A percentile compares a stretch with the other conserved stretches of the same genome.
These are phyloP conservation scores for Calyptommatus sinebrachiatus DNA, from an alignment of 2,113 vertebrate species.

Conservation along the genomic window DNA sequence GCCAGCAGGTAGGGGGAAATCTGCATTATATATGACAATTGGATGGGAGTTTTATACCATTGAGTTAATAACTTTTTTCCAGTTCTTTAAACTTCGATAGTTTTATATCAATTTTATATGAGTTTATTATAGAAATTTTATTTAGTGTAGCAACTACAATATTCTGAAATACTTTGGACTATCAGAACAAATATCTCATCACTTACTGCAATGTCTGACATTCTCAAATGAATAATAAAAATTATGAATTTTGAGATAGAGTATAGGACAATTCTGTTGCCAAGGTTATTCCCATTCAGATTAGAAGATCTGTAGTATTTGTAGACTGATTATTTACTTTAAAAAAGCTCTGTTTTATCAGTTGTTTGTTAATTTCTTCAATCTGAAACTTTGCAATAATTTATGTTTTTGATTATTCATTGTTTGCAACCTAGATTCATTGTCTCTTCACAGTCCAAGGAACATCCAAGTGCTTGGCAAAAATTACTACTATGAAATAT, in stretches of 20 bases:
- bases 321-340: too few relatives aligned
- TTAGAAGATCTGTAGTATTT: too few relatives aligned
- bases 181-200: background rate
- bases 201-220: background rate
- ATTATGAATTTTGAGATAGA: background rate
- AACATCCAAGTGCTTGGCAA: background rate
- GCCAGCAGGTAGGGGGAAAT: too few relatives aligned
- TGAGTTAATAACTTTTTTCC: too few relatives aligned
- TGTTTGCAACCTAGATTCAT: background rate
- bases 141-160: background rate
- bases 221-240: constrained; percentile 1
- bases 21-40: too few relatives aligned
- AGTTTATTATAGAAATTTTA: background rate
- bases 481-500: background rate
- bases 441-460: background rate
- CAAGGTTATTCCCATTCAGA: too few relatives aligned
- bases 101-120: too few relatives aligned
- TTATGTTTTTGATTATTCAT: constrained; percentile 26
- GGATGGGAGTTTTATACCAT: too few relatives aligned
- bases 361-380: constrained; percentile 1
- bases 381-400: background rate
- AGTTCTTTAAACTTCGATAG: too few relatives aligned
- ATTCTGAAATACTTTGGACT: background rate
- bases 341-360: too few relatives aligned
- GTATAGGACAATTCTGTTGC: too few relatives aligned